Conservation (phyloP, 2,113 vertebrate species). For the Vireo altiloquus region DNA sequence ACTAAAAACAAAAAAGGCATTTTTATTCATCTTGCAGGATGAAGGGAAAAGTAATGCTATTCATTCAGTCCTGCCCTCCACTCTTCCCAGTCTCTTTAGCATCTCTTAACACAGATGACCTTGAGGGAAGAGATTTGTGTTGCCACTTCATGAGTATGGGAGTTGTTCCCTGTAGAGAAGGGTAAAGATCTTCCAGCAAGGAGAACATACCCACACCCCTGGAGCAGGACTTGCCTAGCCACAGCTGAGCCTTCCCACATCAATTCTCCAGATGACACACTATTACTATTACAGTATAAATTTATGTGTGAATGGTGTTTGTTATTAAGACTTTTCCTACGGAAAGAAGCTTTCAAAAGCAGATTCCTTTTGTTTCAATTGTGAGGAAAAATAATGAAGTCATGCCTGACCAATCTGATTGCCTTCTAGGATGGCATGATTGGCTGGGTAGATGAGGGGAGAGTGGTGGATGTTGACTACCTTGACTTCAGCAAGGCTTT, state of each 20-base stretch:
- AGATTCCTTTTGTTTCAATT: background rate
- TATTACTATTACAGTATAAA: background rate
- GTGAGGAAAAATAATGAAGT: background rate
- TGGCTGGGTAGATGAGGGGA: background rate
- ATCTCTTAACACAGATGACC: background rate
- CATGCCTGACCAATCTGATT: background rate
- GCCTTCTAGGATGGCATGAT: background rate
- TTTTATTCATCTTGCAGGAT: background rate
- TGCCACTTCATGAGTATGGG: background rate
- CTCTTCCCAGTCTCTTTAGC: background rate
- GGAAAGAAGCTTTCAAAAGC: background rate
- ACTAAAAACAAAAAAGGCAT: background rate
- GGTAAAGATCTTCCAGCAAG: background rate
- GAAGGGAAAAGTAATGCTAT: background rate
- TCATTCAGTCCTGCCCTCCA: background rate
- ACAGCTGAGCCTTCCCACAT: background rate
- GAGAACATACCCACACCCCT: background rate
- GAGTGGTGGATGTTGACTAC: background rate
- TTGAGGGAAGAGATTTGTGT: background rate
- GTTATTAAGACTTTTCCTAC: background rate
- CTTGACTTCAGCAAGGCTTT: background rate
- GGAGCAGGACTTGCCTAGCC: background rate
- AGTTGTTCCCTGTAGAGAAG: background rate
- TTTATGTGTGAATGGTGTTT: background rate
- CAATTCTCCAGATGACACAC: background rate